Evolutionary conservation across 2,113 vertebrate genomes (phyloP), one percentile per base, ranked within the genome.

Genomic region (Laticauda colubrina): DNA sequence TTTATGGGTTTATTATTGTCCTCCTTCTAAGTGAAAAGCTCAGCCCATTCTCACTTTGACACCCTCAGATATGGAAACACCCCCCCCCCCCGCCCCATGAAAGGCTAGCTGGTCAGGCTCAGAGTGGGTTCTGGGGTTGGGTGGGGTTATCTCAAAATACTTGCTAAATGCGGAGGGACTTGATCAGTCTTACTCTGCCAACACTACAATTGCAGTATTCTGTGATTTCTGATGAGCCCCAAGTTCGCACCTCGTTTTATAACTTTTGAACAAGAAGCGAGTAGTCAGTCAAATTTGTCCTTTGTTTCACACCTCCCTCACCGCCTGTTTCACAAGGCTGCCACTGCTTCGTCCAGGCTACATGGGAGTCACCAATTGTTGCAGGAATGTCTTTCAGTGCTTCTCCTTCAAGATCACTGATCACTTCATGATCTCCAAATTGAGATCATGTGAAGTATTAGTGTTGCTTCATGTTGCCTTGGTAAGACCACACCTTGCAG

Each of bases 51-150:
- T 20, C 75, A 81, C 34, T 39, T 18, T 81, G 69, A 39, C 34
- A 81, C 34, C n/a, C 69, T 15, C 69, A 39, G 34, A 5, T 39
- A 20, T 75, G 15, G 5, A 57, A 56, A 56, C 18, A 20, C 18
- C 20, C 5, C 59, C 0, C 5, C 3, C 2, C 2, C n/a, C 69
- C 15, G 3, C 4, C 4, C 20, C 12, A 20, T 7, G n/a, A 75
- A 75, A 75, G 69, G 3, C 61, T n/a, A n/a, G 10, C 61, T 64
- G 26, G 61, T 29, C 61, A 64, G 26, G 15, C 2, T 20, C 5
- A 7, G n/a, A 18, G 4, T 75, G 2, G 14, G 69, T 34, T 75
- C 2, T 75, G n/a, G 64, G 64, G 14, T 75, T 34, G 69, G n/a
- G n/a, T 75, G n/a, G 6, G 2, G 15, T 34, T 34, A 20, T 75